Evolutionary conservation across 1,140 invertebrate genomes (phyloP), one percentile per base, ranked within the genome.

Genomic region (Portunus trituberculatus): DNA sequence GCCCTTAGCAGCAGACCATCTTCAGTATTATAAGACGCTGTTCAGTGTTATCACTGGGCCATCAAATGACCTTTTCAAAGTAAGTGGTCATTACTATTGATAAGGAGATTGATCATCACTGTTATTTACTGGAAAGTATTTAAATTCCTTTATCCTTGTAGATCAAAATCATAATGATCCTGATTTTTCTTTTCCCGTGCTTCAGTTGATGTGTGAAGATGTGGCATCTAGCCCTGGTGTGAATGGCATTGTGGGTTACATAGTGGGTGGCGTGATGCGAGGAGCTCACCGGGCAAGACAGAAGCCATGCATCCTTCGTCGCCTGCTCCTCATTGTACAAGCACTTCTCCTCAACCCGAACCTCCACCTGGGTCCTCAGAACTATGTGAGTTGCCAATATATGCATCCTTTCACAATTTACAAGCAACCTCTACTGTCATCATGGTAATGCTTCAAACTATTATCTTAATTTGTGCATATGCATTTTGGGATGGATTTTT

Each of bases 211-310:
- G 94, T 95, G 94, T 93, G 94, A 95, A 46, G 94, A 95, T 95
- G 94, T 95, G 29, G 86, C 94, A 67, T 82, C 82, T 7, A 92
- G 52, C 8, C 94, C 94, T 28, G 94, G 94, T n/a, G 94, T 96
- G 52, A 92, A 86, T 84, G 91, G 93, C 20, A 32, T 96, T 8
- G 94, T 95, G 48, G 95, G 96, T 7, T 93, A 93, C n/a, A 93
- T 96, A 16, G 76, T 96, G 20, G 93, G 93, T 82, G 94, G 96
- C 8, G 82, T 95, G 32, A 39, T 96, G 52, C 87, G 94, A 31
- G 96, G 96, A 20, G 95, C 96, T 4, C 95, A 96, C 16, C 88
- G 92, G n/a, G 96, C 96, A 20, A 83, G 93, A 28, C 96, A 96
- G 84, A 96, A 96, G 59, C 95, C 96, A 0, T 94, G 90, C 67